These are phyloP conservation scores for Mythimna ferrago DNA, from an alignment of 2,888 invertebrate genomes.

Conservation along the genomic window DNA sequence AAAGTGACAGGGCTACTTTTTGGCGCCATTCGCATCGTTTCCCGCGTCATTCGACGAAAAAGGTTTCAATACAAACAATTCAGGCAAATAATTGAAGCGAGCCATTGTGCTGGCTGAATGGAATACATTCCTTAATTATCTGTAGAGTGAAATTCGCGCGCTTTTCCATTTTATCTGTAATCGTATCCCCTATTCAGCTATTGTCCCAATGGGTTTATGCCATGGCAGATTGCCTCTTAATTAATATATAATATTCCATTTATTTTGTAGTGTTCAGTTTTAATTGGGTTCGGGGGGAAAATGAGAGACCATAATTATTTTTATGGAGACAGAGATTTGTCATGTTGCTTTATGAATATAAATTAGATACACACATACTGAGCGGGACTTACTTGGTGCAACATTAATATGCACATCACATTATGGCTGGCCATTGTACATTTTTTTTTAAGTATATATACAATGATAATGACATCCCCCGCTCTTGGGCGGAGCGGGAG, in stretches of 20 bases:
- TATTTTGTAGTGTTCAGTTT: constrained; percentile 11
- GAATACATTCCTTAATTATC: constrained; percentile 51
- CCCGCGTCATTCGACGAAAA: constrained; percentile 25
- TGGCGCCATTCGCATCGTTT: constrained; percentile 19
- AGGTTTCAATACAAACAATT: constrained; percentile 47
- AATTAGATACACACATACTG: too few relatives aligned
- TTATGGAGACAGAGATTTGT: neutral
- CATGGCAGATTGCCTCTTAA: constrained; percentile 37
- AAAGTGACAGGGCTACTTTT: constrained; percentile 26
- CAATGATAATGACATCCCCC: too few relatives aligned
- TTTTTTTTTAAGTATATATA: too few relatives aligned
- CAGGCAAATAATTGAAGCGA: constrained; percentile 27
- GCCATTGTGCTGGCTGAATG: constrained; percentile 40
- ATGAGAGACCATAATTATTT: neutral
- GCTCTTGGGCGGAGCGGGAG: too few relatives aligned
- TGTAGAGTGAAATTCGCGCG: constrained; percentile 32
- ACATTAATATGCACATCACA: too few relatives aligned
- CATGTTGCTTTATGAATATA: neutral
- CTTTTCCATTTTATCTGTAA: constrained; percentile 44
- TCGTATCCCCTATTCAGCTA: constrained; percentile 45
- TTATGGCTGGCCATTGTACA: too few relatives aligned
- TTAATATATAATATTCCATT: constrained; percentile 34
- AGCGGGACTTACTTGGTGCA: too few relatives aligned
- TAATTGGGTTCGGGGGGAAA: constrained; percentile 6
- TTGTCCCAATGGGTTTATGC: constrained; percentile 27